phyloP scores from a whole-genome alignment of 1,140 invertebrate genomes.

The Trypoxylus dichotomus region DNA sequence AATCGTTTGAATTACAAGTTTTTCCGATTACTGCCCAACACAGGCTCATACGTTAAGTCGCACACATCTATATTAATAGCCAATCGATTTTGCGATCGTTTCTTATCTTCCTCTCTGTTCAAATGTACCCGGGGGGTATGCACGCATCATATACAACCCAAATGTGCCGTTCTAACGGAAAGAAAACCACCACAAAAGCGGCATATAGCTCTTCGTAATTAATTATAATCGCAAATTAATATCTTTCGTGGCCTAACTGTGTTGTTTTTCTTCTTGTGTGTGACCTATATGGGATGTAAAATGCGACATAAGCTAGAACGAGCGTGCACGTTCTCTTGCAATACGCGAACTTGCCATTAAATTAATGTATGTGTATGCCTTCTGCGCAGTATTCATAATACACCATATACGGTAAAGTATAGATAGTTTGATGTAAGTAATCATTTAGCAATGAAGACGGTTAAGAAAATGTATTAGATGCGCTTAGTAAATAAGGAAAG shows the following conservation, averaged over 20 bases:
- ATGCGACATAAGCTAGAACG: background rate
- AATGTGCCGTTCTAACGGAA: background rate
- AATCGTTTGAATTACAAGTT: conserved; percentile 18
- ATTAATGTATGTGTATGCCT: background rate
- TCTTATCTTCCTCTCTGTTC: background rate
- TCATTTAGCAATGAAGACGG: too few relatives aligned
- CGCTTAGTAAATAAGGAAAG: too few relatives aligned
- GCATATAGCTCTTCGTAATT: background rate
- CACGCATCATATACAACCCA: background rate
- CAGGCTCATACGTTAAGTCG: background rate
- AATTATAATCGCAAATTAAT: conserved; percentile 13
- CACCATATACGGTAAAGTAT: background rate
- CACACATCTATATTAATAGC: background rate
- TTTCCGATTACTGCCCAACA: conserved; percentile 1
- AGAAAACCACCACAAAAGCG: background rate
- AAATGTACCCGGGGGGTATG: background rate
- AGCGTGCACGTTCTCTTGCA: background rate
- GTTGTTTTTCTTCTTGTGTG: background rate
- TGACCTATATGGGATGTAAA: conserved; percentile 8
- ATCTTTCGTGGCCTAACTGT: background rate
- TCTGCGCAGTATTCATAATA: background rate
- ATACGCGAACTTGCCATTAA: conserved; percentile 9
- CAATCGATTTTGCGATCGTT: background rate
- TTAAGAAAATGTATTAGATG: too few relatives aligned
- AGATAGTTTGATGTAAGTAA: too few relatives aligned